Conservation (phyloP, 2,797 vertebrate species). For the Tiaroga cobitis region DNA sequence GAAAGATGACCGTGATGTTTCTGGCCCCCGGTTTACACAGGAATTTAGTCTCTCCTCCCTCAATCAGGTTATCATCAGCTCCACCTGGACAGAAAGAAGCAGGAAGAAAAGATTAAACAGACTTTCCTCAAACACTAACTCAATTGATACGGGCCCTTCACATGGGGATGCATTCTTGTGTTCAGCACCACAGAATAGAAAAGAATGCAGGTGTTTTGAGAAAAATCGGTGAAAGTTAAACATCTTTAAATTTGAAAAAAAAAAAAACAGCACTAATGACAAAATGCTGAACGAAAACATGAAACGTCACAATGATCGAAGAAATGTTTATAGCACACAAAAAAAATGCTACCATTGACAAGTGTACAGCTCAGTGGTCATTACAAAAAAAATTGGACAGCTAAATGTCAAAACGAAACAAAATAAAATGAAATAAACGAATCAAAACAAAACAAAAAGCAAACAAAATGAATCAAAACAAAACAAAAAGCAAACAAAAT, state of each 20-base stretch:
- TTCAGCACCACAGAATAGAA: background rate
- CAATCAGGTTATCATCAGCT: slow-evolving; percentile 96
- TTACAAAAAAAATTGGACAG: background rate
- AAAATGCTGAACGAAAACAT: background rate
- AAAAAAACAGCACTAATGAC: background rate
- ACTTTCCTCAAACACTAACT: background rate
- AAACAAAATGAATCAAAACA: too few relatives aligned
- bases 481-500: background rate
- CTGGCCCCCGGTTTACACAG: slow-evolving; percentile 97
- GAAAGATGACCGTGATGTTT: slow-evolving; percentile 97
- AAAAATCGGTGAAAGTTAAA: background rate
- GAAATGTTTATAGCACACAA: background rate
- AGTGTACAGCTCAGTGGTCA: background rate
- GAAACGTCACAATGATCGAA: background rate
- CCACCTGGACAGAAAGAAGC: slow-evolving; percentile 80
- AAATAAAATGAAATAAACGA: background rate
- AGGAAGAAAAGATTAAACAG: slow-evolving; percentile 26
- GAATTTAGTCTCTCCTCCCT: slow-evolving; percentile 97
- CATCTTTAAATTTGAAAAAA: background rate
- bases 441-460: too few relatives aligned
- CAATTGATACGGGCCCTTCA: background rate
- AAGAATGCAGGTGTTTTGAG: background rate
- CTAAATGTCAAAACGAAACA: background rate
- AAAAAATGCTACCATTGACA: too few relatives aligned
- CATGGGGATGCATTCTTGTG: background rate